These are phyloP conservation scores for Zosterops borbonicus DNA, from an alignment of 2,113 vertebrate species.

Conservation along the genomic window DNA sequence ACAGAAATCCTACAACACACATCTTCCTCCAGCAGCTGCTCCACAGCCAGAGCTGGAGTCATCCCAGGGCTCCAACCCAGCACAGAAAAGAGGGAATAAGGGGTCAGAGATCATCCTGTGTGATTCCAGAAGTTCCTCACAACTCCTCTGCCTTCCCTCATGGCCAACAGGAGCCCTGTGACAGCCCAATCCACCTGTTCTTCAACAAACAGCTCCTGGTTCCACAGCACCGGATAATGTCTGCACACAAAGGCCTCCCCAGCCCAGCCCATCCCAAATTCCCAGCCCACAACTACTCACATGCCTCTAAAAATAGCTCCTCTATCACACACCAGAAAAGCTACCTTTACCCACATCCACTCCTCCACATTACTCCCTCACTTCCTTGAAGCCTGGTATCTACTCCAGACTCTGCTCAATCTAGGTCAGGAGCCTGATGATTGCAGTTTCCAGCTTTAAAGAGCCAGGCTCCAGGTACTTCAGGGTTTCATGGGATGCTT, in stretches of 20 bases:
- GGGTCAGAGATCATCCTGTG: background rate
- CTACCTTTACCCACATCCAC: background rate
- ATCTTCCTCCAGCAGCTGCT: background rate
- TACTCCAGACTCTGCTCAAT: slow-evolving; percentile 3
- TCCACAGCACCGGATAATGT: background rate
- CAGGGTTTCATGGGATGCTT: background rate
- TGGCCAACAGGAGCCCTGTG: background rate
- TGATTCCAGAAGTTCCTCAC: background rate
- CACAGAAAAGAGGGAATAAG: background rate
- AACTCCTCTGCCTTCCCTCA: background rate
- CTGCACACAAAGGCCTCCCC: background rate
- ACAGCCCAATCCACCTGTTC: background rate
- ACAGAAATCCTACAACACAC: background rate
- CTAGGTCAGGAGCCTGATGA: slow-evolving; percentile 34
- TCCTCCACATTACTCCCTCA: background rate
- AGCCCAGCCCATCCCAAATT: background rate
- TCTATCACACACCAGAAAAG: background rate
- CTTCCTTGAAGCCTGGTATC: slow-evolving; percentile 9
- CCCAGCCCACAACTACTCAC: background rate
- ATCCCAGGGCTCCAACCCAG: background rate
- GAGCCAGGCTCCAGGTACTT: background rate
- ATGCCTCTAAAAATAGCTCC: background rate
- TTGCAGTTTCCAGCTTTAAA: slow-evolving; percentile 28
- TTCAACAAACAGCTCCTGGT: background rate
- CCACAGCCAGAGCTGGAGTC: background rate